These are phyloP conservation scores for Pholis gunnellus DNA, from an alignment of 2,113 vertebrate genomes.

Conservation along the genomic window DNA sequence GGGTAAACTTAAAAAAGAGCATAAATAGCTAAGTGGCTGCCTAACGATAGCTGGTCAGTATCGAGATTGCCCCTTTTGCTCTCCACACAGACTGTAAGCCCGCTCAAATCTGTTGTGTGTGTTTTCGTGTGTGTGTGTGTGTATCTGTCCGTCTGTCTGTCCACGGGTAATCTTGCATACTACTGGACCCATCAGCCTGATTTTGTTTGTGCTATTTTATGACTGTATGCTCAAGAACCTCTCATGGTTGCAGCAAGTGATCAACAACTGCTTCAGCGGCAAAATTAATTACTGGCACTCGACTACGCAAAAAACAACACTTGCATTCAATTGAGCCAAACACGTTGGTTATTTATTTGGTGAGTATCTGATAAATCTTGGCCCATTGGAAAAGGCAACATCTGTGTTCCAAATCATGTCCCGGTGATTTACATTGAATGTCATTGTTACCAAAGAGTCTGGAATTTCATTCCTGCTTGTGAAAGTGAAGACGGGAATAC, in stretches of 20 bases:
- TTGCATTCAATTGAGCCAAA: not conserved
- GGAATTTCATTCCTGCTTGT: constrained; percentile 33
- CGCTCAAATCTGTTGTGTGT: no score
- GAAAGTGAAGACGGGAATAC: constrained; percentile 19
- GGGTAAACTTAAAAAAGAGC: not conserved
- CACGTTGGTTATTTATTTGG: constrained; percentile 5
- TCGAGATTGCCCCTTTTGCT: no score
- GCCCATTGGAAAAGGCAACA: constrained; percentile 9
- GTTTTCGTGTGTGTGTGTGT: no score
- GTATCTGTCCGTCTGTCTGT: no score
- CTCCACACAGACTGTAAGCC: not conserved
- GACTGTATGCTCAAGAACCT: no score
- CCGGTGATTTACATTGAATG: constrained; percentile 22
- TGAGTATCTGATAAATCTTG: not conserved
- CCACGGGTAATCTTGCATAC: no score
- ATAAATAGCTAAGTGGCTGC: not conserved
- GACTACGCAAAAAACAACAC: not conserved
- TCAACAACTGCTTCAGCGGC: not conserved
- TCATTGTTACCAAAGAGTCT: constrained; percentile 10
- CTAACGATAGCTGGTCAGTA: no score
- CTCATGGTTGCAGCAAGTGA: not conserved
- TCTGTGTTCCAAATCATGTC: constrained; percentile 28
- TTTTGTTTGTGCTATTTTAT: no score
- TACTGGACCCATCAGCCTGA: no score
- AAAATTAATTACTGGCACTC: not conserved